Evolutionary conservation across 2,888 invertebrate genomes (phyloP).

Genomic region (Troides oblongomaculatus): DNA sequence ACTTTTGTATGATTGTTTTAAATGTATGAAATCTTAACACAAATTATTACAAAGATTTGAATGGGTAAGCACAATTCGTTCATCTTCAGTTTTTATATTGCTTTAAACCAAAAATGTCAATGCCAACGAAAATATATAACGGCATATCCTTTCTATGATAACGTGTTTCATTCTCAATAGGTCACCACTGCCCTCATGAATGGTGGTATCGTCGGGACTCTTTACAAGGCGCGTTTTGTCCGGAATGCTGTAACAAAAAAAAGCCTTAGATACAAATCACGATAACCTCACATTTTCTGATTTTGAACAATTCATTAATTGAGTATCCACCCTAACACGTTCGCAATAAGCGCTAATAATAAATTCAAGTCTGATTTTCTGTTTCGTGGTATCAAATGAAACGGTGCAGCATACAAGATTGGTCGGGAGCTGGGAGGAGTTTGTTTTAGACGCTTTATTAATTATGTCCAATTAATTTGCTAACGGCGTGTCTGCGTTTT

Average conservation of each 20-base stretch:
- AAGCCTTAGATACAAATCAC: conserved; percentile 72
- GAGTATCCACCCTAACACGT: conserved; percentile 41
- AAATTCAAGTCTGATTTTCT: conserved; percentile 27
- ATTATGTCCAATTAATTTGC: conserved; percentile 78
- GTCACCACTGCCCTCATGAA: conserved; percentile 78
- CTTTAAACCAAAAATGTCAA: neutral
- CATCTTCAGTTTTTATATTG: neutral
- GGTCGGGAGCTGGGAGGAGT: conserved; percentile 69
- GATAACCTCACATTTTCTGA: conserved; percentile 54
- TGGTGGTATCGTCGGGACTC: conserved; percentile 78
- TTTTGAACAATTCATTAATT: conserved; percentile 27
- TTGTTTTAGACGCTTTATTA: conserved; percentile 76
- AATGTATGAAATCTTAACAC: neutral
- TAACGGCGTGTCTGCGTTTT: conserved; percentile 59
- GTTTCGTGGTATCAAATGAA: conserved; percentile 58
- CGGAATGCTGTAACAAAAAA: conserved; percentile 79
- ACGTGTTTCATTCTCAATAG: conserved; percentile 70
- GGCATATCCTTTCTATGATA: conserved; percentile 51
- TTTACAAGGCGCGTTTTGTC: conserved; percentile 79
- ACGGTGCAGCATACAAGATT: conserved; percentile 65
- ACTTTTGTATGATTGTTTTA: too few species aligned
- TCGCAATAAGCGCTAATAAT: conserved; percentile 30
- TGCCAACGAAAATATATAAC: conserved; percentile 1
- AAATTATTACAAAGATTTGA: neutral
- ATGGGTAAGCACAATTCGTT: neutral